Percentiles rank a stretch among this genome's conserved stretches.
Evolutionary conservation across 2,113 vertebrate species (phyloP).

Genomic region (Erythrolamprus reginae): DNA sequence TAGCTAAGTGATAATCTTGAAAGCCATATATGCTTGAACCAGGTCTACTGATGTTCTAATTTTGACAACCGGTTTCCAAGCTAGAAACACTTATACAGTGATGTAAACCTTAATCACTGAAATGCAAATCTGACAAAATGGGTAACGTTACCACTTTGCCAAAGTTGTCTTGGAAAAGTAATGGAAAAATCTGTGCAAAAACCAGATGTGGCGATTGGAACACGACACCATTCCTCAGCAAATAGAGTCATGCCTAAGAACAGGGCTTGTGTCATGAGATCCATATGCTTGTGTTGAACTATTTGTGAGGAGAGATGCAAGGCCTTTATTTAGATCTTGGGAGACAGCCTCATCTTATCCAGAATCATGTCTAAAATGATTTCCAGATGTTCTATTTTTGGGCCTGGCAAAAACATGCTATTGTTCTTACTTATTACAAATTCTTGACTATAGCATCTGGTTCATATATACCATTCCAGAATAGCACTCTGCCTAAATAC

Average conservation of each 20-base stretch:
- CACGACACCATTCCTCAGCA: not conserved
- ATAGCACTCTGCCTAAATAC: not conserved
- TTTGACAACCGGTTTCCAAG: not conserved
- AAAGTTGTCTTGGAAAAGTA: not conserved
- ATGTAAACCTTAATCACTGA: not conserved
- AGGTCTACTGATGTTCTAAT: not conserved
- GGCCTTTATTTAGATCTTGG: not conserved
- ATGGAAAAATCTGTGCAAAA: not conserved
- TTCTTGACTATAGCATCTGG: slow-evolving; percentile 7
- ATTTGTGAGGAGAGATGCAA: not conserved
- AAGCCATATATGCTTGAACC: not conserved
- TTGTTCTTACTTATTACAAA: not conserved
- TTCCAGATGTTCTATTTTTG: slow-evolving; percentile 12
- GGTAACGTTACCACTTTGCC: not conserved
- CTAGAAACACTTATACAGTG: not conserved
- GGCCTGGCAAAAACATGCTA: slow-evolving; percentile 4
- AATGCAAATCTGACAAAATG: not conserved
- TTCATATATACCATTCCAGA: not conserved
- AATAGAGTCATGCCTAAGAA: not conserved
- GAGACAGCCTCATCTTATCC: not conserved
- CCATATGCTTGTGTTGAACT: not conserved
- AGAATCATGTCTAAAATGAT: slow-evolving; percentile 11
- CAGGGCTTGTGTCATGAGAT: not conserved
- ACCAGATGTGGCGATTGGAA: not conserved
- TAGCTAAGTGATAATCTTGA: not conserved